Base-by-base conservation (phyloP, 2,797 vertebrate species). In the Onychomys arenicola region DNA sequence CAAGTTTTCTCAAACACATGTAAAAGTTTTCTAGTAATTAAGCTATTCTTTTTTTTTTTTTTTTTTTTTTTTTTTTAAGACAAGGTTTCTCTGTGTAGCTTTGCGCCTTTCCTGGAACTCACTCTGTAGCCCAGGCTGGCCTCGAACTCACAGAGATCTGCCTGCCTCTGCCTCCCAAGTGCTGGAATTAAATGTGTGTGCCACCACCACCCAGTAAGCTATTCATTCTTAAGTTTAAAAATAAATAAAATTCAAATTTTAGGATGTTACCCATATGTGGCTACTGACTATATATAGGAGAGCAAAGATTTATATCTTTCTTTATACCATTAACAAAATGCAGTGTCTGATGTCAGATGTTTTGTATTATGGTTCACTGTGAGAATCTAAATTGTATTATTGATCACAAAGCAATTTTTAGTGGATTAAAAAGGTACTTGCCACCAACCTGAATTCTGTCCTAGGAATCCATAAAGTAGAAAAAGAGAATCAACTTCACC, bases 211-310 rank as follows among this genome's bases (percentile, higher is more conserved):
- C 52, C 9, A 1, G 52, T 43, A 40, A 91, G 59, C 6, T 93
- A 43, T 23, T 65, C 71, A n/a, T 16, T 78, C 77, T 91, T 95
- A 57, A 77, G 93, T 86, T 82, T 75, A 52, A 95, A 96, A 94
- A 59, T 32, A 87, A 89, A 59, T 87, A 83, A 93, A 92, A 87
- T 55, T 71, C 76, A 67, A 96, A 77, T 52, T 80, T 63, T 29
- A 32, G 34, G n/a, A 11, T 13, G 43, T 63, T 57, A n/a, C 43
- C 8, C 37, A 34, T 29, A 43, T 27, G 37, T 43, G 37, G 75
- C 80, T 52, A 73, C 32, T 83, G 55, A 77, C 14, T 57, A 25
- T 46, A 8, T 10, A 67, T 0, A 67, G 25, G 23, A 81, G 17
- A 73, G 34, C 46, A 59, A 92, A 95, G n/a, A 52, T 32, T 71